Evolutionary conservation across 2,797 vertebrate genomes (phyloP).

Genomic region (Helarctos malayanus): DNA sequence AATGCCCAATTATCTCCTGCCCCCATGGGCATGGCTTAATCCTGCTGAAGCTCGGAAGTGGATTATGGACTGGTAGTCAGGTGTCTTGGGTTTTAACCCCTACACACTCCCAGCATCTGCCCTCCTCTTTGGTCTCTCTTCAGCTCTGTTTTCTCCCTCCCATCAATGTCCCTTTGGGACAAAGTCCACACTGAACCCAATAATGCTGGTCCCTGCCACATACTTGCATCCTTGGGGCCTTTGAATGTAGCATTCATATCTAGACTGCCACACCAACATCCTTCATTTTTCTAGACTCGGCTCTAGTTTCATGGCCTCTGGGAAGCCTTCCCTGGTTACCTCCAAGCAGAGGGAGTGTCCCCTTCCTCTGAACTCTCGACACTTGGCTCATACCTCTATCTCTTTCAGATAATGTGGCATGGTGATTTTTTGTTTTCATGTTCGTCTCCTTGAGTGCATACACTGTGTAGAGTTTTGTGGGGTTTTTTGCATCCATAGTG

Average conservation of each 20-base stretch:
- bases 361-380: background rate
- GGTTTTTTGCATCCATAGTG: background rate
- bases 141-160: background rate
- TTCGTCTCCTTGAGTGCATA: accelerated
- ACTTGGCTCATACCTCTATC: background rate
- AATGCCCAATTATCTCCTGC: background rate
- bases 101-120: background rate
- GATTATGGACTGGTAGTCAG: too few species aligned
- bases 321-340: background rate
- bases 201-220: background rate
- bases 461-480: background rate
- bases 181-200: background rate
- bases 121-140: background rate
- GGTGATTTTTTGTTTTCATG: background rate
- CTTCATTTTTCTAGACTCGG: background rate
- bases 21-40: background rate
- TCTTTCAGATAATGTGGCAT: background rate
- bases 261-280: background rate
- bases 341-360: background rate
- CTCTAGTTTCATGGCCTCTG: background rate
- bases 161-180: background rate
- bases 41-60: background rate
- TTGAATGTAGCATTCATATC: background rate
- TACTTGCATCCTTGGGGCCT: background rate
- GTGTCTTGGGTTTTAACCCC: background rate